These are phyloP conservation scores for Dasyornis broadbenti DNA, from an alignment of 2,113 vertebrate genomes.

Conservation along the genomic window DNA sequence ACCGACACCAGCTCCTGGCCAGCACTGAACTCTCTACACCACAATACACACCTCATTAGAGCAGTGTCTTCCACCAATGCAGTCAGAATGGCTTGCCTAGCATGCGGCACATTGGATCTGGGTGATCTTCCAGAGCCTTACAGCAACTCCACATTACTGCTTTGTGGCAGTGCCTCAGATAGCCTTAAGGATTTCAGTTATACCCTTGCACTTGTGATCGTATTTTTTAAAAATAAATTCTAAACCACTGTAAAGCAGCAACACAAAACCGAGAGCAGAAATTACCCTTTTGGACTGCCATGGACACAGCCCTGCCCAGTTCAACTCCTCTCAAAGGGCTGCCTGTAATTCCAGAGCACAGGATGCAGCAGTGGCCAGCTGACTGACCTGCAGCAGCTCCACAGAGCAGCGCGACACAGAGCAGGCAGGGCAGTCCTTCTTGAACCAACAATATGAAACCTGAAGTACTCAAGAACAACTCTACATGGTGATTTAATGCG, in stretches of 20 bases:
- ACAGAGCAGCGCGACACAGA: background rate
- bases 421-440: background rate
- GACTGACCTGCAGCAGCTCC: background rate
- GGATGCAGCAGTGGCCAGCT: background rate
- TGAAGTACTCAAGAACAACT: background rate
- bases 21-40: background rate
- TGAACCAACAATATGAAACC: background rate
- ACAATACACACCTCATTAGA: background rate
- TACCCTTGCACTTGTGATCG: background rate
- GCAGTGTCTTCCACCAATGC: background rate
- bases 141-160: fast-evolving
- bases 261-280: background rate
- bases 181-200: background rate
- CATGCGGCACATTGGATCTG: fast-evolving
- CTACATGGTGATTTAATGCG: fast-evolving
- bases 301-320: fast-evolving
- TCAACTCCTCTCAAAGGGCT: background rate
- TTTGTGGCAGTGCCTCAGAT: background rate
- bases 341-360: background rate
- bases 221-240: background rate
- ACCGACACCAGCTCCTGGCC: fast-evolving
- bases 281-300: fast-evolving
- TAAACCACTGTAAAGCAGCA: background rate
- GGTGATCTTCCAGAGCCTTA: background rate
- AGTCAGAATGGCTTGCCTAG: background rate